A percentile compares a stretch with the other conserved stretches of the same genome.
Conservation (phyloP, 2,888 invertebrate species). For the Cataglyphis altisquamis region DNA sequence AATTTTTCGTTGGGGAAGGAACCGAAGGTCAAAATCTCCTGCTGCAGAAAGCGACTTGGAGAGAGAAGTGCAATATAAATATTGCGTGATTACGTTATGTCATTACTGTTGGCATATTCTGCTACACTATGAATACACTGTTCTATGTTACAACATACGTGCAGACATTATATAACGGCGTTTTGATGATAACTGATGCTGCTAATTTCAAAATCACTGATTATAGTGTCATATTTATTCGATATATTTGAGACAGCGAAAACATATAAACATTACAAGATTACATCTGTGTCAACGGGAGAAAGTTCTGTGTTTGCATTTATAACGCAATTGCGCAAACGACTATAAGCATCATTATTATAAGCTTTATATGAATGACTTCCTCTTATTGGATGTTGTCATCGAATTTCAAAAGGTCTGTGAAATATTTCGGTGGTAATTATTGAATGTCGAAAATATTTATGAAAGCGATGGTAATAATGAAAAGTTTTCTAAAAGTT, state of each 20-base stretch:
- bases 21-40: neutral
- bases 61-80: neutral
- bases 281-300: conserved; percentile 48
- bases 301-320: conserved; percentile 46
- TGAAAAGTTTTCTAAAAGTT: neutral
- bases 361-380: conserved; percentile 25
- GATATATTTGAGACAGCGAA: neutral
- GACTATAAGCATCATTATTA: conserved; percentile 19
- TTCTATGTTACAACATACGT: neutral
- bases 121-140: neutral
- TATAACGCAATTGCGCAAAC: conserved; percentile 47
- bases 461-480: neutral
- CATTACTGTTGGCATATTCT: neutral
- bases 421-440: neutral
- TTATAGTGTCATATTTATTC: neutral
- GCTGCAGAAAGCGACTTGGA: neutral
- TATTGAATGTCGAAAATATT: neutral
- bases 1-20: neutral
- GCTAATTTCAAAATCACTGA: conserved; percentile 8
- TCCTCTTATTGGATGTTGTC: conserved; percentile 13
- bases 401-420: conserved; percentile 20
- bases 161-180: neutral
- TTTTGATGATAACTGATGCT: neutral
- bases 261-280: conserved; percentile 26
- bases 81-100: conserved; percentile 17